Conservation (phyloP, 2,797 vertebrate genomes). For the Catostomus latipinnis region DNA sequence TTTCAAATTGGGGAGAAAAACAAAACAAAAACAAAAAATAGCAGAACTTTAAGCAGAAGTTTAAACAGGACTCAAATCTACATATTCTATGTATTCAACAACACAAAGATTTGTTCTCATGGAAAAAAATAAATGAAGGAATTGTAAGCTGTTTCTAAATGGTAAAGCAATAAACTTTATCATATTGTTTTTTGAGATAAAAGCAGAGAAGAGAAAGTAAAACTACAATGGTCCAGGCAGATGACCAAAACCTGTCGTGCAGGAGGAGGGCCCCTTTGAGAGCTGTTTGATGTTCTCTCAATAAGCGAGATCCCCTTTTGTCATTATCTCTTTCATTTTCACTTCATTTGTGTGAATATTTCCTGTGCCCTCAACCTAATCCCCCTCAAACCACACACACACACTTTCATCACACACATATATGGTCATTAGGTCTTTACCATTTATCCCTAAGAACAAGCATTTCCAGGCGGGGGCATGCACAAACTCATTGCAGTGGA, state of each 20-base stretch:
- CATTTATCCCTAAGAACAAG: conserved; percentile 21
- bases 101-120: not conserved
- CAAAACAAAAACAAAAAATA: no score
- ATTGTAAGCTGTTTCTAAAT: not conserved
- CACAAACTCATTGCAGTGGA: conserved; percentile 20
- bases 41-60: no score
- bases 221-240: conserved; percentile 46
- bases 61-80: no score
- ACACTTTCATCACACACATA: not conserved
- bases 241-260: conserved; percentile 61
- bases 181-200: conserved; percentile 29
- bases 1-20: no score
- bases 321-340: conserved; percentile 34
- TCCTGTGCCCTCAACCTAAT: not conserved
- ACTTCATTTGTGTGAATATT: conserved; percentile 14
- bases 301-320: conserved; percentile 52
- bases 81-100: not conserved
- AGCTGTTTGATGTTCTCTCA: conserved; percentile 58
- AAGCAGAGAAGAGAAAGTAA: conserved; percentile 22
- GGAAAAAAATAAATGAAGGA: not conserved
- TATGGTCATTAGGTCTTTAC: conserved; percentile 9
- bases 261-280: conserved; percentile 49
- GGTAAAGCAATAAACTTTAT: not conserved
- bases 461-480: conserved; percentile 34
- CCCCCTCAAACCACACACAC: conserved; percentile 8